Conservation (phyloP, 1,140 invertebrate genomes). For the Stenopsyche tienmushanensis region DNA sequence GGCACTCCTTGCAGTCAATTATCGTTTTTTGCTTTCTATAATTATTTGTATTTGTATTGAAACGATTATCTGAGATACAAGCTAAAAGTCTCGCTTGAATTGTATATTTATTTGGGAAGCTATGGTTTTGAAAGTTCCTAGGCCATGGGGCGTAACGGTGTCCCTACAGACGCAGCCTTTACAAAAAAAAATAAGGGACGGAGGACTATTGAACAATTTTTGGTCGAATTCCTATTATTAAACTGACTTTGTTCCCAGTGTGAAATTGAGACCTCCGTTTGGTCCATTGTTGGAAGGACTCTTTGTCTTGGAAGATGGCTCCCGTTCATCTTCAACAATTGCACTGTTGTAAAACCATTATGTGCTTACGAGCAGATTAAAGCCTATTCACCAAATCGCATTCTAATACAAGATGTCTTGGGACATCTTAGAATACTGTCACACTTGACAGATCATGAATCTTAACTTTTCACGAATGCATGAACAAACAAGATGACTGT, state of each 20-base stretch:
- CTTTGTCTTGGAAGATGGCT: slow-evolving; percentile 2
- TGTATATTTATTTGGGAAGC: too few species aligned
- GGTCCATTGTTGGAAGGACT: neutral
- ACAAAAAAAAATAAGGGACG: slow-evolving; percentile 15
- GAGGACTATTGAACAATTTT: slow-evolving; percentile 30
- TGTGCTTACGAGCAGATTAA: neutral
- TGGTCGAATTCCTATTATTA: slow-evolving; percentile 36
- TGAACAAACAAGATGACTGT: too few species aligned
- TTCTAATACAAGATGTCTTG: slow-evolving; percentile 5
- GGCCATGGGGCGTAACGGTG: slow-evolving; percentile 40
- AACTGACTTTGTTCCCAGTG: slow-evolving; percentile 23
- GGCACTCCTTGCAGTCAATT: too few species aligned
- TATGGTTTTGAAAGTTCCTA: too few species aligned
- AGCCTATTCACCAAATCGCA: slow-evolving; percentile 21
- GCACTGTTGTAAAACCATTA: slow-evolving; percentile 18
- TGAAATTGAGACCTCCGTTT: slow-evolving; percentile 39
- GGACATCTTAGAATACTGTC: neutral
- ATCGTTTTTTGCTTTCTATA: too few species aligned
- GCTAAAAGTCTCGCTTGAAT: too few species aligned
- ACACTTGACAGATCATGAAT: neutral
- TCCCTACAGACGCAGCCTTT: slow-evolving; percentile 25
- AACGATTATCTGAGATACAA: too few species aligned
- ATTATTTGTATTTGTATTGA: too few species aligned
- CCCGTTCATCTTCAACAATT: slow-evolving; percentile 5
- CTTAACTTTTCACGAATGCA: too few species aligned